These are phyloP conservation scores for Selene dorsalis DNA, from an alignment of 2,797 vertebrate genomes.

Conservation along the genomic window DNA sequence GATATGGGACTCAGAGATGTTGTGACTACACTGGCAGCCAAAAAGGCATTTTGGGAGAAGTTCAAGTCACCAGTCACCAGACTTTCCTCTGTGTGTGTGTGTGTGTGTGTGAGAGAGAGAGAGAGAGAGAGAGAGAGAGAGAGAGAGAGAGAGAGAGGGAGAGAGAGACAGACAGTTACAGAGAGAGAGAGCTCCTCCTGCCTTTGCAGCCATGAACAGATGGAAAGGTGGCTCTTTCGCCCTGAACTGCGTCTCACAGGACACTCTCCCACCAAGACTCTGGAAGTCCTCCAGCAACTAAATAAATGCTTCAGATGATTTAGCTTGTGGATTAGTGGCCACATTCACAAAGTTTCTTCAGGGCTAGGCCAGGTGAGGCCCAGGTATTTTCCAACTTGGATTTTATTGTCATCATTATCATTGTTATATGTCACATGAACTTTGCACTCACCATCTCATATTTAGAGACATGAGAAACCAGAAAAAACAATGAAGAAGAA, in stretches of 20 bases:
- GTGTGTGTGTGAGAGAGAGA: constrained; percentile 1
- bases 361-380: not conserved
- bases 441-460: not conserved
- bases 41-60: constrained; percentile 22
- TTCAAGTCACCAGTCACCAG: constrained; percentile 7
- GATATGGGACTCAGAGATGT: not conserved
- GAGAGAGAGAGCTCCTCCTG: constrained; percentile 34
- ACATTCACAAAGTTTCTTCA: constrained; percentile 3
- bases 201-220: constrained; percentile 57
- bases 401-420: not conserved
- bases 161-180: not conserved
- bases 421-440: not conserved
- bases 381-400: not conserved
- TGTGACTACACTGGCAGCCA: constrained; percentile 22
- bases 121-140: not conserved
- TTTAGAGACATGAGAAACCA: not conserved
- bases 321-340: constrained; percentile 19
- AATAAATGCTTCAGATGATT: constrained; percentile 35
- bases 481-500: not conserved
- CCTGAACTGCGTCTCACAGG: constrained; percentile 54
- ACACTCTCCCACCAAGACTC: constrained; percentile 44
- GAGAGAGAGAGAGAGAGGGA: not conserved
- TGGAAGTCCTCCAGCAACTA: constrained; percentile 53
- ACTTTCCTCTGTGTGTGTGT: not conserved
- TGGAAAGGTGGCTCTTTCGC: constrained; percentile 57